phyloP scores from a whole-genome alignment of 2,888 invertebrate species.

The Nomada goodeniana region DNA sequence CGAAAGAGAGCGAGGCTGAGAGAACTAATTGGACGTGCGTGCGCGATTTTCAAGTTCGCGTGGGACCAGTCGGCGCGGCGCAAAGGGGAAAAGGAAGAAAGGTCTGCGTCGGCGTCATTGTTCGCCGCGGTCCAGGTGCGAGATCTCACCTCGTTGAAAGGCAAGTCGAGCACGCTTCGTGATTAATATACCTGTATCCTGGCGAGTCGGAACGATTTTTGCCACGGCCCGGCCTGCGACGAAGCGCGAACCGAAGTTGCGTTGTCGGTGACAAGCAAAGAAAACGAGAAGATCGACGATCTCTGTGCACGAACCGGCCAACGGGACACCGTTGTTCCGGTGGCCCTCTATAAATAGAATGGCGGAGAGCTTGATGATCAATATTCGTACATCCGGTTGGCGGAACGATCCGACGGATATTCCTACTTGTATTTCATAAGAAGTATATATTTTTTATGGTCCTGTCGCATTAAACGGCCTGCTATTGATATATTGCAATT shows the following conservation, averaged over 20 bases:
- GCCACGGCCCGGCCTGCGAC: conserved; percentile 1
- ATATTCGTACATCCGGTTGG: conserved; percentile 65
- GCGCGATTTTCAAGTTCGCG: conserved; percentile 10
- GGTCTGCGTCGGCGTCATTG: conserved; percentile 18
- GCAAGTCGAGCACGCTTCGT: background rate
- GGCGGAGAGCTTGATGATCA: conserved; percentile 64
- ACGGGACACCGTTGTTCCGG: conserved; percentile 65
- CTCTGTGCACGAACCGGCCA: conserved; percentile 53
- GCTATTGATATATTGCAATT: background rate
- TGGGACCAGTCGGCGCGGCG: conserved; percentile 8
- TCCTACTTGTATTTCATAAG: conserved; percentile 55
- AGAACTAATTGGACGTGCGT: no score
- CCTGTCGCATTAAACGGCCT: background rate
- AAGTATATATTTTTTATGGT: conserved; percentile 48
- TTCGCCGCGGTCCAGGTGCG: conserved; percentile 41
- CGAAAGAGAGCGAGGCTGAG: background rate
- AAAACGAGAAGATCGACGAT: conserved; percentile 61
- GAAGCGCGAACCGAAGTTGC: conserved; percentile 20
- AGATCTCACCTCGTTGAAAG: conserved; percentile 13
- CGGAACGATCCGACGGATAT: conserved; percentile 56
- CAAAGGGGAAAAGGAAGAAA: conserved; percentile 15
- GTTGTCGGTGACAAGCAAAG: conserved; percentile 51
- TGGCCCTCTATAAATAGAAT: conserved; percentile 62
- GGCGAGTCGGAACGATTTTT: conserved; percentile 39
- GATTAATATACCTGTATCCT: conserved; percentile 53